Evolutionary conservation across 2,797 vertebrate species (phyloP).

Genomic region (Sandelia bainsii): DNA sequence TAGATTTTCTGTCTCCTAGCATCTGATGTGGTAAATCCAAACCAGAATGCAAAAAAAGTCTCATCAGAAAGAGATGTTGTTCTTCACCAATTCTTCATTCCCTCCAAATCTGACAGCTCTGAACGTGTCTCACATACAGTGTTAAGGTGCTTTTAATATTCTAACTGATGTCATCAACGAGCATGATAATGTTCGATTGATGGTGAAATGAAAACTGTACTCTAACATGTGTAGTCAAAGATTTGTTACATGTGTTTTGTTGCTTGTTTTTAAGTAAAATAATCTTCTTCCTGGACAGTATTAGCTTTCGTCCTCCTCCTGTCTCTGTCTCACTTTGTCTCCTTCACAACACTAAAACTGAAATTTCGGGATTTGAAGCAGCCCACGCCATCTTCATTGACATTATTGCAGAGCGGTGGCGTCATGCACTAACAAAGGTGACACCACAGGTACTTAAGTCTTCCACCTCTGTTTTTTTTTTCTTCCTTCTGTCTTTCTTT

Average conservation of each 20-base stretch:
- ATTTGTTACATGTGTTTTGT: not conserved
- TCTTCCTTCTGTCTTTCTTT: constrained; percentile 54
- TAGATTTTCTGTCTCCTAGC: constrained; percentile 6
- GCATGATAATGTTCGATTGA: constrained; percentile 18
- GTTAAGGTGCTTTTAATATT: not conserved
- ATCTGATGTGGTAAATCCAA: constrained; percentile 9
- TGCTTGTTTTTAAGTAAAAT: not conserved
- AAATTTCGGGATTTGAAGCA: constrained; percentile 28
- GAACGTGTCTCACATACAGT: not conserved
- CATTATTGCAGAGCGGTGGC: constrained; percentile 73
- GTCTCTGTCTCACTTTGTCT: not conserved
- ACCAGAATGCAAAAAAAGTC: not conserved
- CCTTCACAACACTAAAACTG: constrained; percentile 7
- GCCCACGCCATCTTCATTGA: constrained; percentile 42
- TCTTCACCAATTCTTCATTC: too few species aligned
- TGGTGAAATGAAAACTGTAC: constrained; percentile 23
- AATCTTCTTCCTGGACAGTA: not conserved
- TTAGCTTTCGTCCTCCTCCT: not conserved
- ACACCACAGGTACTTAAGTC: constrained; percentile 68
- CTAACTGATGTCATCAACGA: constrained; percentile 13
- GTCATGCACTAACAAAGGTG: constrained; percentile 71
- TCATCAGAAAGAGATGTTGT: not conserved
- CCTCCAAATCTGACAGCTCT: not conserved
- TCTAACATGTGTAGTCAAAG: constrained; percentile 7
- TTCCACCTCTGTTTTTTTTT: constrained; percentile 22